Evolutionary conservation across 2,113 vertebrate genomes (phyloP), one percentile per base, ranked within the genome.

Genomic region (Zootoca vivipara): DNA sequence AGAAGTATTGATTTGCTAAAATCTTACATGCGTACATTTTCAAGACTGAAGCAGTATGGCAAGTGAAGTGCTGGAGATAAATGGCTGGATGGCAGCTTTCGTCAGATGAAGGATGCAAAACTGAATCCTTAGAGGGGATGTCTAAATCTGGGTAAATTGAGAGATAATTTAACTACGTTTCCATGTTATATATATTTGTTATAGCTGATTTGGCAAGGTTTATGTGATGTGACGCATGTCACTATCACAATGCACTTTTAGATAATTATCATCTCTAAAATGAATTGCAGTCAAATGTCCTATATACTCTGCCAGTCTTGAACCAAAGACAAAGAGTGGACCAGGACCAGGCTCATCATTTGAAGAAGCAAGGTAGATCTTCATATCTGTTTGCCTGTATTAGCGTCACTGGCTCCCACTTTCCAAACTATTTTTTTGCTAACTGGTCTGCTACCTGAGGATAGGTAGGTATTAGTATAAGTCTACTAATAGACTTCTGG

Each of bases 51-150:
- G 35, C 35, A 85, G 84, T 88, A 42, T 81, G 35, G 52, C 28
- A 92, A 85, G 1, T 92, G 87, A 88, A 86, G 72, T 46, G 89
- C 93, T 93, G 83, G 46, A 82, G 85, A 93, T 94, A 89, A 6
- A 67, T 86, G 70, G 67, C 90, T 93, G 88, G 84, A 83, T 86
- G 85, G 89, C 81, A 33, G 2, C 81, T 86, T 90, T 82, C 9
- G 7, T 58, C 58, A 62, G 77, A n/a, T 52, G 91, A 91, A 78
- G 82, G 52, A 78, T 89, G 42, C 82, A 92, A 40, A 89, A 5
- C 69, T 87, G 83, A 13, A 74, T 91, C 35, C 77, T 84, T 85
- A 83, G 93, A 0, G 62, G 35, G 70, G 26, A 46, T 85, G 4
- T 56, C 30, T 16, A 74, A 22, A 46, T 86, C 83, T 90, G 91